Evolutionary conservation across 1,140 invertebrate species (phyloP), one percentile per base, ranked within the genome.

Genomic region (Heliconius himera): DNA sequence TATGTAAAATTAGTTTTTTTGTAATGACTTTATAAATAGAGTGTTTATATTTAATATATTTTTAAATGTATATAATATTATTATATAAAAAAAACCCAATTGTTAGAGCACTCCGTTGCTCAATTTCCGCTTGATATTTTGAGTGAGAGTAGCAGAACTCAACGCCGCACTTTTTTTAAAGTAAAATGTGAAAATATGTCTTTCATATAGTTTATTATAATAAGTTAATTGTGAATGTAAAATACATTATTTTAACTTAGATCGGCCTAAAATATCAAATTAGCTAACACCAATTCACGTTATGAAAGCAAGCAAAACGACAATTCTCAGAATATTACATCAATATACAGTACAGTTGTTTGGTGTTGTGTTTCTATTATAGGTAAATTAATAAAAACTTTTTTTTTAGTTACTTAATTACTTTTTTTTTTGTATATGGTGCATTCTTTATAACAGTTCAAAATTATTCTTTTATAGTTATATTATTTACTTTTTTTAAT

Each of bases 251-350:
- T 54, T 54, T 73, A 38, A 73, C 26, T n/a, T 60, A 76, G 66
- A 72, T 51, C 76, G 38, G 54, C 56, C 73, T 76, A 80, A 76
- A 73, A 80, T 80, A 74, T 77, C 38, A 77, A 76, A 72, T 81
- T 83, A n/a, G 79, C 79, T 76, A 76, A 79, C 83, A 82, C 79
- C 77, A 78, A 79, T 85, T 83, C 77, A 76, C 74, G 78, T 80
- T 87, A 83, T 85, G 82, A 82, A 81, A 83, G 85, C 86, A 89
- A 87, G 88, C 89, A 90, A 82, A 89, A 84, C 84, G 82, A 66
- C 29, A 84, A 85, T 90, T 91, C 90, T 86, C 22, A 86, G 90
- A 91, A 91, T 85, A 84, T 89, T 86, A 88, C 87, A 87, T 85
- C 80, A 84, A 81, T 83, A 76, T 84, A 66, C 87, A 89, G 85